These are phyloP conservation scores for Orycteropus afer DNA, from an alignment of 2,113 vertebrate species.

Conservation along the genomic window DNA sequence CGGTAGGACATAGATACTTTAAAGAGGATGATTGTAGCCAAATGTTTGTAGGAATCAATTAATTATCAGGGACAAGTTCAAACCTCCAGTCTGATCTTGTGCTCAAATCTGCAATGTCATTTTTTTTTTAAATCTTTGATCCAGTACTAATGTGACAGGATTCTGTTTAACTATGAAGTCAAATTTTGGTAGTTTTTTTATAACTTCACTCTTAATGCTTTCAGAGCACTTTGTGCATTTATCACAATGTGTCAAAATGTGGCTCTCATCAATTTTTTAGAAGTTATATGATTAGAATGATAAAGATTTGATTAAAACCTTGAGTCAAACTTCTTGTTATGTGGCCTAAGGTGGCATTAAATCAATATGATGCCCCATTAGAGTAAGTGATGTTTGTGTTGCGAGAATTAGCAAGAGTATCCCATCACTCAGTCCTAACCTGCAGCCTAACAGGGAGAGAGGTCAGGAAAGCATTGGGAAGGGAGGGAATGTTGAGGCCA, in stretches of 20 bases:
- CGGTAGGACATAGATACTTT: not conserved
- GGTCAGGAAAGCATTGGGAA: not conserved
- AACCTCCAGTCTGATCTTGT: not conserved
- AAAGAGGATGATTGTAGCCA: not conserved
- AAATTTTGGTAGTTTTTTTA: conserved; percentile 1
- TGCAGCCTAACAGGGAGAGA: not conserved
- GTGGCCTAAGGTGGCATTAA: not conserved
- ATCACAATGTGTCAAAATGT: not conserved
- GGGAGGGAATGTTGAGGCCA: not conserved
- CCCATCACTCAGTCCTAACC: not conserved
- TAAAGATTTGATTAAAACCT: conserved; percentile 23
- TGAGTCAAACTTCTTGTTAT: not conserved
- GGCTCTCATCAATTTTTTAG: not conserved
- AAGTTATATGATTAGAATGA: not conserved
- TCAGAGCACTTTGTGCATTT: not conserved
- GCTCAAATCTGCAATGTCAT: not conserved
- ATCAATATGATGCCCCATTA: not conserved
- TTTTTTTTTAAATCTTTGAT: not conserved
- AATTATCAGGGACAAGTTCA: not conserved
- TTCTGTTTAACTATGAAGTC: conserved; percentile 5
- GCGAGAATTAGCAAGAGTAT: not conserved
- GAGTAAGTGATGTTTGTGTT: not conserved
- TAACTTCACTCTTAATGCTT: not conserved
- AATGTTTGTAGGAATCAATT: not conserved
- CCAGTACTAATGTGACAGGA: not conserved